Evolutionary conservation across 1,140 invertebrate species (phyloP), one percentile per base, ranked within the genome.

Genomic region (Eumaeus atala): DNA sequence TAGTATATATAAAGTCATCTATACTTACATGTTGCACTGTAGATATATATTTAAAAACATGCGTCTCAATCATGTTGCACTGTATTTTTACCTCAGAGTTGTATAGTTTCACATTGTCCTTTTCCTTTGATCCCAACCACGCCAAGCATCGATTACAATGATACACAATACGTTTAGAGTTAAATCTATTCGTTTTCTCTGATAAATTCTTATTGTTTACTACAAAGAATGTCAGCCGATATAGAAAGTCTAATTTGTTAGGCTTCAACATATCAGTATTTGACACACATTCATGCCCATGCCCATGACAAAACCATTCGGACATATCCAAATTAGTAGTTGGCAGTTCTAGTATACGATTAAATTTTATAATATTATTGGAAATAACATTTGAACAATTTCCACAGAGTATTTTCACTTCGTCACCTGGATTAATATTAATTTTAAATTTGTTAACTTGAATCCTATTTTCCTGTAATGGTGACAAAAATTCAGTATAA

Each of bases 271-370:
- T 64, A 14, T 74, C 62, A 28, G 2, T 28, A 21, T 62, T 56
- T 9, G 70, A 59, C 9, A 66, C 42, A 16, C 64, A 56, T 16
- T 64, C 57, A 48, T 74, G 69, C 4, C 66, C 54, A 11, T 82
- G 77, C 3, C 71, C 79, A 61, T 90, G 89, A 59, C 90, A 91
- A 67, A 90, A 91, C 89, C 89, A 90, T 53, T 90, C 89, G 0
- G 79, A 85, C 68, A 86, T 80, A 59, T 90, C 89, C 52, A 87
- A 67, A 83, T 87, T 89, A 34, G 84, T 72, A 1, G 87, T 84
- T 8, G 90, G 89, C 49, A 91, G 70, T 52, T 90, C 89, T 55
- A 91, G 73, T 66, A 90, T 74, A 55, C 89, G 76, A 33, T 87
- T 59, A 77, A 90, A 90, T 35, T 77, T 75, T 0, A 84, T 52